phyloP scores from a whole-genome alignment of 2,113 vertebrate species.

The Protobothrops mucrosquamatus region DNA sequence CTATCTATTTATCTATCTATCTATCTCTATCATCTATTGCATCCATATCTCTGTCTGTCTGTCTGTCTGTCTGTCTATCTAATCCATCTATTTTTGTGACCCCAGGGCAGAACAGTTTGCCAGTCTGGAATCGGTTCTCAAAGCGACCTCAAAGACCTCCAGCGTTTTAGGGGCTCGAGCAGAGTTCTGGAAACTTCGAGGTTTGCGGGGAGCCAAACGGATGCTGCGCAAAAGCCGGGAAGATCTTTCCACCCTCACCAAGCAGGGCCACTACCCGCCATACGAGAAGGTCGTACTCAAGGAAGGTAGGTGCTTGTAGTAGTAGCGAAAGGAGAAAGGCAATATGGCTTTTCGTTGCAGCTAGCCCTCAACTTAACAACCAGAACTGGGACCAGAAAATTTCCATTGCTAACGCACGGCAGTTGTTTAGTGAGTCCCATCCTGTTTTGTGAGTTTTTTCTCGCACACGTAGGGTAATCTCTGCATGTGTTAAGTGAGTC shows the following conservation, averaged over 20 bases:
- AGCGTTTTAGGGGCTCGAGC: constrained; percentile 76
- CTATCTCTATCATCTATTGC: too few relatives aligned
- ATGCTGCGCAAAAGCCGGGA: constrained; percentile 78
- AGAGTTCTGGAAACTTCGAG: constrained; percentile 96
- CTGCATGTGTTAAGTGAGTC: not conserved
- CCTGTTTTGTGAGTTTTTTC: not conserved
- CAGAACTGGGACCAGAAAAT: not conserved
- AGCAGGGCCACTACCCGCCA: constrained; percentile 89
- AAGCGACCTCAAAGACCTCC: constrained; percentile 46
- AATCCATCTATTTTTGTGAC: too few relatives aligned
- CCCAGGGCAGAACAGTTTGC: constrained; percentile 88
- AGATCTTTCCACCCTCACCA: constrained; percentile 88
- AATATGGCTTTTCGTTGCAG: not conserved
- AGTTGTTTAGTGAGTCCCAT: not conserved
- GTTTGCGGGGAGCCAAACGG: constrained; percentile 86
- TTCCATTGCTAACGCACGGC: not conserved
- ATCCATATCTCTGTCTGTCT: too few relatives aligned
- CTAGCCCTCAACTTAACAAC: too few relatives aligned
- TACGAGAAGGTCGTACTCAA: constrained; percentile 89
- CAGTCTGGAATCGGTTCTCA: constrained; percentile 77
- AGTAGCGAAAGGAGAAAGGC: not conserved
- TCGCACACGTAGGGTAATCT: not conserved
- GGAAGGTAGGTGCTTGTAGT: constrained; percentile 77
- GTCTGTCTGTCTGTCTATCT: too few relatives aligned
- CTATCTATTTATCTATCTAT: too few relatives aligned